These are phyloP conservation scores for Malurus elegans DNA, from an alignment of 2,113 vertebrate species.

Conservation along the genomic window DNA sequence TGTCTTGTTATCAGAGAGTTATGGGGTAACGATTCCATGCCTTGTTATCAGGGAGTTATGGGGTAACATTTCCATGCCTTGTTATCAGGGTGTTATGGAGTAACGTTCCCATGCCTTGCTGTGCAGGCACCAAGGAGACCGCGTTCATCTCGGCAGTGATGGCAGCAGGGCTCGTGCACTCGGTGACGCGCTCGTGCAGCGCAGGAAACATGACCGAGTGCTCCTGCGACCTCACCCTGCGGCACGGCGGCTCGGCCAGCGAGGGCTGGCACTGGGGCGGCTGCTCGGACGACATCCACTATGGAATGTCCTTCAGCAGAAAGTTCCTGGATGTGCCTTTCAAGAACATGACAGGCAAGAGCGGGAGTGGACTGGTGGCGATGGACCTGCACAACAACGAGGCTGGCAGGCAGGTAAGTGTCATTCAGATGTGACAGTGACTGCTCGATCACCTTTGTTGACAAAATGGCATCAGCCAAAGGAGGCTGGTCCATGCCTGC, in stretches of 20 bases:
- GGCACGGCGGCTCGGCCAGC: slow-evolving; percentile 70
- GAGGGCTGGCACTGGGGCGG: slow-evolving; percentile 97
- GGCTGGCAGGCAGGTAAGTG: slow-evolving; percentile 89
- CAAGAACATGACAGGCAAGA: slow-evolving; percentile 70
- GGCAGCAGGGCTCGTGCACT: slow-evolving; percentile 88
- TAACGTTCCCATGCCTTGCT: background rate
- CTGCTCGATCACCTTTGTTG: accelerated
- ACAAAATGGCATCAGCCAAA: background rate
- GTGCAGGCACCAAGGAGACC: slow-evolving; percentile 90
- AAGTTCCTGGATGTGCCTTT: slow-evolving; percentile 81
- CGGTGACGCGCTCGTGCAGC: slow-evolving; percentile 89
- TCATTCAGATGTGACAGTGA: background rate
- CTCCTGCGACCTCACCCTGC: slow-evolving; percentile 83
- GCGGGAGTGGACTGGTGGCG: slow-evolving; percentile 61
- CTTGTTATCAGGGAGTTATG: too few relatives aligned
- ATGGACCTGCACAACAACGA: slow-evolving; percentile 94
- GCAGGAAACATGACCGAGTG: slow-evolving; percentile 92
- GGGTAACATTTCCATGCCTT: too few relatives aligned
- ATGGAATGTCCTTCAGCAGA: slow-evolving; percentile 91
- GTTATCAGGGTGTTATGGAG: background rate
- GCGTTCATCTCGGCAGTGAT: slow-evolving; percentile 90
- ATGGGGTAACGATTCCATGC: background rate
- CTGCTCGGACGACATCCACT: slow-evolving; percentile 91
- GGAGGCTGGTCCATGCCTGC: background rate
- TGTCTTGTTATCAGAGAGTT: background rate